A percentile compares a stretch with the other conserved stretches of the same genome.
These are phyloP conservation scores for Stenichneumon culpator DNA, from an alignment of 2,888 invertebrate species.

Conservation along the genomic window DNA sequence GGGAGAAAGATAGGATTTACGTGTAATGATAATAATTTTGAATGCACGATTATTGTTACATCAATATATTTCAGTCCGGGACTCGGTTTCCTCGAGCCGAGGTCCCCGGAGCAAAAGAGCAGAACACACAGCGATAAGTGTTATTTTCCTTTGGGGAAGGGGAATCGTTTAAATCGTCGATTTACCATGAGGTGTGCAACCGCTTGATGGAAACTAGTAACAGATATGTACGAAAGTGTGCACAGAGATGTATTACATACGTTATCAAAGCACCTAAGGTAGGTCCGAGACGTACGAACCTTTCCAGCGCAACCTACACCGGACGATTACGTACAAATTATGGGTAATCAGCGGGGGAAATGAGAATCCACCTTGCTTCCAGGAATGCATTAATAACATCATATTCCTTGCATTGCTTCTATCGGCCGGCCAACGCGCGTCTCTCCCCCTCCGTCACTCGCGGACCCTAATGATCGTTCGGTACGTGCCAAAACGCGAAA, in stretches of 20 bases:
- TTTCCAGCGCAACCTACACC: slow-evolving; percentile 65
- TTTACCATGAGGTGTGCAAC: slow-evolving; percentile 66
- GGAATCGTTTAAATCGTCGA: slow-evolving; percentile 63
- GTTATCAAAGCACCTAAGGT: slow-evolving; percentile 68
- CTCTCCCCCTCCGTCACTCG: slow-evolving; percentile 67
- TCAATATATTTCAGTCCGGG: slow-evolving; percentile 42
- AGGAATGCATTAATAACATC: slow-evolving; percentile 81
- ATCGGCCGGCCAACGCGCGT: slow-evolving; percentile 61
- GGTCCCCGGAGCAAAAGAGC: slow-evolving; percentile 23
- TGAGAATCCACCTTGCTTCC: slow-evolving; percentile 77
- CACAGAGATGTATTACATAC: slow-evolving; percentile 61
- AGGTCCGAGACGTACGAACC: slow-evolving; percentile 70
- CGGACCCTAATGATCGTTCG: slow-evolving; percentile 74
- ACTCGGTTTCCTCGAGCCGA: slow-evolving; percentile 34
- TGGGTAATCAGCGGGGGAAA: slow-evolving; percentile 79
- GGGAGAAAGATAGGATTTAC: slow-evolving; percentile 25
- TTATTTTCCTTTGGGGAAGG: slow-evolving; percentile 58
- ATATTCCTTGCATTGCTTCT: slow-evolving; percentile 72
- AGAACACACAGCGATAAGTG: slow-evolving; percentile 47
- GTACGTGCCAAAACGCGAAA: slow-evolving; percentile 80
- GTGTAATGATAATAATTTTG: slow-evolving; percentile 55
- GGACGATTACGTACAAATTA: slow-evolving; percentile 79
- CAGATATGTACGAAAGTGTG: slow-evolving; percentile 42
- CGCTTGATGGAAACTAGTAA: slow-evolving; percentile 67
- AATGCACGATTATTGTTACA: slow-evolving; percentile 56